A percentile compares a stretch with the other conserved stretches of the same genome.
These are phyloP conservation scores for Elysia crispata DNA, from an alignment of 2,888 invertebrate genomes.

Conservation along the genomic window DNA sequence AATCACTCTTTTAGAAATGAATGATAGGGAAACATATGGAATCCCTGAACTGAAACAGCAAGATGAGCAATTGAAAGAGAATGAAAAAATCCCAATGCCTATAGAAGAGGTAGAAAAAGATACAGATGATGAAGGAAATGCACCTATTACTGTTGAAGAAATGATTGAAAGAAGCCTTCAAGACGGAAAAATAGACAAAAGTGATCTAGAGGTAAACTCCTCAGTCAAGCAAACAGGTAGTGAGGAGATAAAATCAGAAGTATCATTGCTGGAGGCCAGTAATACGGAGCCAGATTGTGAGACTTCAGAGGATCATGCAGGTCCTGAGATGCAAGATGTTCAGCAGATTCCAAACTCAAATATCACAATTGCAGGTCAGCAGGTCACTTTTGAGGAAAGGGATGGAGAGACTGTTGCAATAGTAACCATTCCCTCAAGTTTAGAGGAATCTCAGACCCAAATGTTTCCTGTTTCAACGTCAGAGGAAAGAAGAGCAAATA, in stretches of 20 bases:
- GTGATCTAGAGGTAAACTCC: too few species aligned
- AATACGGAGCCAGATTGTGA: too few species aligned
- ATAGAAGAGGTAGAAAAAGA: background rate
- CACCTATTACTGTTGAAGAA: conserved; percentile 2
- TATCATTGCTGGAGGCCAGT: too few species aligned
- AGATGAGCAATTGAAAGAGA: background rate
- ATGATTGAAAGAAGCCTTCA: conserved; percentile 13
- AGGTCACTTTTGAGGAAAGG: conserved; percentile 38
- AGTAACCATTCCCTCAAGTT: conserved; percentile 20
- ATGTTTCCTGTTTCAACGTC: background rate
- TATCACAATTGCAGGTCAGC: conserved; percentile 33
- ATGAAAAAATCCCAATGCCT: background rate
- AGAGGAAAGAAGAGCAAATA: background rate
- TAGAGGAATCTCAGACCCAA: background rate
- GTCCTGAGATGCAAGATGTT: background rate
- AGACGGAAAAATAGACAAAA: conserved; percentile 1
- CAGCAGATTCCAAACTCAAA: background rate
- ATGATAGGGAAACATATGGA: too few species aligned
- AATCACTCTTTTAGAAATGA: background rate
- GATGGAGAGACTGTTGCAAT: conserved; percentile 46
- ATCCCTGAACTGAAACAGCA: background rate
- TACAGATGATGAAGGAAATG: conserved; percentile 1
- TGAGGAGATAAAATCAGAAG: background rate
- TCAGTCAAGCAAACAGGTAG: background rate
- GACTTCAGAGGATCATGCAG: background rate